Evolutionary conservation across 92 coral and sea anemone species (phyloP), one percentile per base, ranked within the genome.

Genomic region (Bergia puertoricense): DNA sequence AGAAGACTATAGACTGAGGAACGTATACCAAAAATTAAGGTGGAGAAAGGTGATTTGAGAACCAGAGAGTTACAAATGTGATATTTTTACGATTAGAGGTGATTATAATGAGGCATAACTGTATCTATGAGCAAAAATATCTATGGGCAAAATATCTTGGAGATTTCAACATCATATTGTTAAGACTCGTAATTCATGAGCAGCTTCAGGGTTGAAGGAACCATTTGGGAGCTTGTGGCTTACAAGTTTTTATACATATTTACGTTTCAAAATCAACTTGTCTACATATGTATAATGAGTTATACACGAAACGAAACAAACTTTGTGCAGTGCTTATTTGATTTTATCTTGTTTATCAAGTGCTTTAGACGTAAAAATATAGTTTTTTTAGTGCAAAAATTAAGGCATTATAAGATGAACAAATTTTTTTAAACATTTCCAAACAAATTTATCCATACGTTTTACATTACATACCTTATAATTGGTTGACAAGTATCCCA

Each of bases 241-340:
- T 72, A 36, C 42, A 72, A 72, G 43, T 37, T 4, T 36, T 72
- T 72, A 6, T 72, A 36, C 9, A 72, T 72, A 72, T 23, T 23
- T 36, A 72, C 40, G 40, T 36, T 72, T 72, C 41, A 8, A 72
- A 72, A 36, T 72, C 13, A 72, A 36, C 76, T 72, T 36, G 43
- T 72, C 41, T 72, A 72, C 40, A 72, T 36, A 23, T 22, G 8
- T 68, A 68, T 68, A 1, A 68, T 68, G 74, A 68, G 22, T 68
- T 68, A 68, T 68, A 68, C 38, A 68, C 22, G 38, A 68, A 68
- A 66, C 72, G 72, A 66, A 66, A 68, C 74, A 68, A 68, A 68
- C 13, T 68, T 68, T 68, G 37, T 68, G 74, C 74, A 68, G 74
- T 68, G 74, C 22, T 68, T 20, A 68, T 37, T 68, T 68, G 74